Base-by-base conservation (phyloP, 2,888 invertebrate genomes). In the Dolichopus griseipennis region DNA sequence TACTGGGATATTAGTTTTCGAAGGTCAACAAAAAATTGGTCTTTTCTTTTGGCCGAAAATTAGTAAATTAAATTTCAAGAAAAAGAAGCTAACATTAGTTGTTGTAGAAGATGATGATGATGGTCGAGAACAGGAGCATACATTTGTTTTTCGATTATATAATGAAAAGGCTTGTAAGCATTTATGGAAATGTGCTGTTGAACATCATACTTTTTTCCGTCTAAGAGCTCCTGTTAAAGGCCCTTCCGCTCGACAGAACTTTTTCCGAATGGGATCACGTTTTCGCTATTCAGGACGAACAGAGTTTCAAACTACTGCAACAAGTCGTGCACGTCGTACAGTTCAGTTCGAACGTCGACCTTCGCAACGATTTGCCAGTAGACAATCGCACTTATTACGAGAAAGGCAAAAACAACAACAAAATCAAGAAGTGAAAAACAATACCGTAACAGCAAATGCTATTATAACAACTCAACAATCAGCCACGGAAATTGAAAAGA, bases 1-100 rank as follows among this genome's bases (percentile, higher is more conserved):
- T 62, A 97, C 97, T 15, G 99, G 99, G 1, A 95, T 99, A 77
- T 85, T 99, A 67, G 97, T 99, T 9, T 99, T 97, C 82, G 99
- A 99, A 82, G 95, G 94, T 33, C 87, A 88, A 67, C 93, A 94
- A 78, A 98, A 98, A 83, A 99, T 99, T 75, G 99, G 99, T 0
- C 84, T 99, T 21, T 99, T 99, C 82, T 97, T 97, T 80, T 99
- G 99, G 96, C 98, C 98, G 2, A 98, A 97, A 85, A 98, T 99
- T 75, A 95, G 95, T 71, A 93, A 95, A 79, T 83, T 99, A 67
- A 97, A 98, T 82, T 99, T 99, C 78, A 97, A 97, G 80, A 96
- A 95, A 82, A 97, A 97, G 82, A 97, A 97, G 81, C 82, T 99
- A 65, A 97, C 97, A 0, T 84, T 99, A 68, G 92, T 98, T 65